phyloP scores from a whole-genome alignment of 2,888 invertebrate genomes.

The Drosophila borealis region DNA sequence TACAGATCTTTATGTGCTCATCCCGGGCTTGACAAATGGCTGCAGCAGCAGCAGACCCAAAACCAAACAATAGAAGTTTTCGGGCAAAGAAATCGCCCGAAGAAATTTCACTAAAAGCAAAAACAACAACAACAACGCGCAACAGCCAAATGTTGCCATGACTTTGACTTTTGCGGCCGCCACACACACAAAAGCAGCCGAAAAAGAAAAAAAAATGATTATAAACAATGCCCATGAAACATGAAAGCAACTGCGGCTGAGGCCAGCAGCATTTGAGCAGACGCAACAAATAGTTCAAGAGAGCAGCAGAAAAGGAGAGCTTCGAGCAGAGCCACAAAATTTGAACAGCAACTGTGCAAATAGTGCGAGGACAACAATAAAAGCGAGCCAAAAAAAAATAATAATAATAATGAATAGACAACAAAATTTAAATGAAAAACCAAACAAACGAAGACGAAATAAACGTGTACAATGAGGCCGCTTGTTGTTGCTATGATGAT shows the following conservation, averaged over 20 bases:
- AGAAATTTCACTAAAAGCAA: conserved; percentile 66
- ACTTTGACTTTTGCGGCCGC: conserved; percentile 67
- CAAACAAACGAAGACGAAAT: conserved; percentile 38
- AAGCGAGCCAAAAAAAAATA: conserved; percentile 16
- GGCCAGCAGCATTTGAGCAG: conserved; percentile 29
- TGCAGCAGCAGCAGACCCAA: conserved; percentile 21
- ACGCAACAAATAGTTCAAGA: conserved; percentile 14
- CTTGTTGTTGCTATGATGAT: conserved; percentile 44
- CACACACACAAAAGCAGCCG: conserved; percentile 23
- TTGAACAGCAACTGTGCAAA: conserved; percentile 64
- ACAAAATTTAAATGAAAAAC: conserved; percentile 69
- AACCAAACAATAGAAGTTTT: conserved; percentile 61
- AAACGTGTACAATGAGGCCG: conserved; percentile 51
- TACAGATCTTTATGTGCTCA: conserved; percentile 32
- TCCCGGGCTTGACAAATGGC: conserved; percentile 30
- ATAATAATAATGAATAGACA: conserved; percentile 17
- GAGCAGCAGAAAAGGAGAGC: conserved; percentile 13
- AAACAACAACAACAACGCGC: conserved; percentile 19
- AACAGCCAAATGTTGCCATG: conserved; percentile 61
- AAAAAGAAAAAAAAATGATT: conserved; percentile 29
- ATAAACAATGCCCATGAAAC: conserved; percentile 47
- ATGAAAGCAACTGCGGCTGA: conserved; percentile 37
- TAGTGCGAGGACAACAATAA: conserved; percentile 52
- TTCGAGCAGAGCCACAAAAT: conserved; percentile 14
- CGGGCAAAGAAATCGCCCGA: conserved; percentile 50